Conservation (phyloP, 2,113 vertebrate genomes). For the Oceanites oceanicus region DNA sequence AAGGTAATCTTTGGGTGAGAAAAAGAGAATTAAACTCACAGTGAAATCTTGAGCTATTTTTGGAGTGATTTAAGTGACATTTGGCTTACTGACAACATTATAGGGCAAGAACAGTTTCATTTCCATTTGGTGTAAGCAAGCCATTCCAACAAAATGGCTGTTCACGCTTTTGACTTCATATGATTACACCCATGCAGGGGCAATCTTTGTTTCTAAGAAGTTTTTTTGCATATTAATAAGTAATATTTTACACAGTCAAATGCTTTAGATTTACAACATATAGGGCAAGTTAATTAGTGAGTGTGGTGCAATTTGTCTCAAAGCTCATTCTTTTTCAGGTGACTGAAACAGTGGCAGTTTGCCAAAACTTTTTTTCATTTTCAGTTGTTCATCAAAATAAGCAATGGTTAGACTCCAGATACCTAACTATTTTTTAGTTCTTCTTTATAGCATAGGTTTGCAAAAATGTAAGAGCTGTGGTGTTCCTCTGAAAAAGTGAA, state of each 20-base stretch:
- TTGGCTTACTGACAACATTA: not conserved
- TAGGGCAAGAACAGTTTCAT: not conserved
- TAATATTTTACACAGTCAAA: not conserved
- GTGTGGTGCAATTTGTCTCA: not conserved
- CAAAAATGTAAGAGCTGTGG: not conserved
- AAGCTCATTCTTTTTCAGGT: not conserved
- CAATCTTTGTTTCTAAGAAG: not conserved
- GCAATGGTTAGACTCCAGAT: not conserved
- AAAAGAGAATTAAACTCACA: not conserved
- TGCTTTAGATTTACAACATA: not conserved
- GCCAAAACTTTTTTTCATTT: not conserved
- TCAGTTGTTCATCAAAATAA: not conserved
- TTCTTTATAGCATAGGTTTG: not conserved
- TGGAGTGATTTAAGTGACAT: not conserved
- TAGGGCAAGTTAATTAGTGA: not conserved
- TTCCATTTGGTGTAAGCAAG: not conserved
- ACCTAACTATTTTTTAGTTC: not conserved
- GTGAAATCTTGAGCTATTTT: not conserved
- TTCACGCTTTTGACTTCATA: not conserved
- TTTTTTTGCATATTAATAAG: not conserved
- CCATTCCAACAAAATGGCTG: not conserved
- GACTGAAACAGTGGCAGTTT: not conserved
- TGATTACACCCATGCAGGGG: not conserved
- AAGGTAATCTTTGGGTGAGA: not conserved
- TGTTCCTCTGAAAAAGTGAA: not conserved